These are phyloP conservation scores for Papilio machaon DNA, from an alignment of 1,140 invertebrate genomes.

Conservation along the genomic window DNA sequence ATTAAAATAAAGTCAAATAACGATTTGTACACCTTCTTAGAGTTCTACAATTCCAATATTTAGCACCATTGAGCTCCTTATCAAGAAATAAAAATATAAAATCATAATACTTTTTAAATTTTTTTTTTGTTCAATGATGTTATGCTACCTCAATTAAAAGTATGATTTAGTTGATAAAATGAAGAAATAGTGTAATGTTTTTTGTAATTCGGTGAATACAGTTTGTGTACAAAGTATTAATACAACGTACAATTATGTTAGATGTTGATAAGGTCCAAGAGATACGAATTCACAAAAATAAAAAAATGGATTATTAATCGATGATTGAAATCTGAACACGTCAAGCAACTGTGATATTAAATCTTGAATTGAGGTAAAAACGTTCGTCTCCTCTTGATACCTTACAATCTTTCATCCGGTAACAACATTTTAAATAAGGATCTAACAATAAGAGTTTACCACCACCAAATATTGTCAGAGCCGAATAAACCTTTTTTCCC, in stretches of 20 bases:
- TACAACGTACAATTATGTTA: slow-evolving; percentile 71
- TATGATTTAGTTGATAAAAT: not conserved
- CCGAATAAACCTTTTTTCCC: slow-evolving; percentile 91
- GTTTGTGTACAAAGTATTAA: slow-evolving; percentile 65
- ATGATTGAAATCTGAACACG: slow-evolving; percentile 51
- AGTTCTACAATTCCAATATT: slow-evolving; percentile 75
- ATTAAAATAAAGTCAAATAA: slow-evolving; percentile 75
- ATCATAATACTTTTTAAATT: not conserved
- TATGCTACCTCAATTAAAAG: not conserved
- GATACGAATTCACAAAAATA: slow-evolving; percentile 73
- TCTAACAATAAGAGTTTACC: slow-evolving; percentile 79
- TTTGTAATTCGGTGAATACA: slow-evolving; percentile 44
- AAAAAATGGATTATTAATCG: slow-evolving; percentile 64
- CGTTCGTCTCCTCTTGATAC: slow-evolving; percentile 79
- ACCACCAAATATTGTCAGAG: slow-evolving; percentile 88
- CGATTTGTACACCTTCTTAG: slow-evolving; percentile 78
- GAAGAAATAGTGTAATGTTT: not conserved
- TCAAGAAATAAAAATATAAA: slow-evolving; percentile 15
- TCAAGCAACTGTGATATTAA: slow-evolving; percentile 47
- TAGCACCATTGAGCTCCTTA: slow-evolving; percentile 42
- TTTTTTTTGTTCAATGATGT: not conserved
- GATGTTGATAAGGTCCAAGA: slow-evolving; percentile 76
- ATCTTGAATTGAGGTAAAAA: slow-evolving; percentile 55
- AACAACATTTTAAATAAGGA: slow-evolving; percentile 64
- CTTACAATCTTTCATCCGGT: slow-evolving; percentile 61